phyloP scores from a whole-genome alignment of 2,888 invertebrate genomes.

The Euclidia mi region DNA sequence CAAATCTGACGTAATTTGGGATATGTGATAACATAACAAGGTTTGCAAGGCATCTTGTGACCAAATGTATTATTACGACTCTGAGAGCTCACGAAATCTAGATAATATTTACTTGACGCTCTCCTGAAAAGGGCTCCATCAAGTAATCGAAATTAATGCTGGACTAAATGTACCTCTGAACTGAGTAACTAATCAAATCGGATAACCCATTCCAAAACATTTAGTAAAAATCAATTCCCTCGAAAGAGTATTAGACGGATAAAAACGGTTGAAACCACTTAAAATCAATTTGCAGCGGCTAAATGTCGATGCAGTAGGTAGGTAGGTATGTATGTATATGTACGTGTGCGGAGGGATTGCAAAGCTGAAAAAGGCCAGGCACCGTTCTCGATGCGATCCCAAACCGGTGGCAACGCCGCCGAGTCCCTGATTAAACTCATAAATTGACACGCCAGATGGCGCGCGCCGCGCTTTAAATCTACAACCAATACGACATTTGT shows the following conservation, averaged over 20 bases:
- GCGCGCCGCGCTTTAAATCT: constrained; percentile 84
- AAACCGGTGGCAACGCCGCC: constrained; percentile 54
- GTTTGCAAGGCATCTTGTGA: too few species aligned
- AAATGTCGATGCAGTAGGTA: constrained; percentile 50
- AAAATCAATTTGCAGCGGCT: constrained; percentile 52
- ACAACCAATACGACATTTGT: constrained; percentile 86
- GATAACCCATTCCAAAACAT: constrained; percentile 1
- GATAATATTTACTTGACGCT: too few species aligned
- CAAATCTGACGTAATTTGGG: too few species aligned
- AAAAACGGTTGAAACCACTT: constrained; percentile 49
- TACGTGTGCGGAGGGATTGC: constrained; percentile 36
- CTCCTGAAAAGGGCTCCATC: too few species aligned
- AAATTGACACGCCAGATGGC: constrained; percentile 87
- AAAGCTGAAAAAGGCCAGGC: constrained; percentile 45
- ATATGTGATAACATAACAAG: too few species aligned
- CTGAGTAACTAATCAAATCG: too few species aligned
- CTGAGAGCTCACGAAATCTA: too few species aligned
- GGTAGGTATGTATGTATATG: too few species aligned
- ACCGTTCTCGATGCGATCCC: constrained; percentile 50
- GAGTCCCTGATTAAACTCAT: constrained; percentile 86
- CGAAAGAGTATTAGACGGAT: constrained; percentile 25
- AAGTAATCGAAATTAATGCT: too few species aligned
- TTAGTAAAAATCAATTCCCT: constrained; percentile 27
- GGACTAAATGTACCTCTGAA: too few species aligned
- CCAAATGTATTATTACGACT: too few species aligned